These are phyloP conservation scores for Caracal caracal DNA, from an alignment of 2,113 vertebrate genomes.

Conservation along the genomic window DNA sequence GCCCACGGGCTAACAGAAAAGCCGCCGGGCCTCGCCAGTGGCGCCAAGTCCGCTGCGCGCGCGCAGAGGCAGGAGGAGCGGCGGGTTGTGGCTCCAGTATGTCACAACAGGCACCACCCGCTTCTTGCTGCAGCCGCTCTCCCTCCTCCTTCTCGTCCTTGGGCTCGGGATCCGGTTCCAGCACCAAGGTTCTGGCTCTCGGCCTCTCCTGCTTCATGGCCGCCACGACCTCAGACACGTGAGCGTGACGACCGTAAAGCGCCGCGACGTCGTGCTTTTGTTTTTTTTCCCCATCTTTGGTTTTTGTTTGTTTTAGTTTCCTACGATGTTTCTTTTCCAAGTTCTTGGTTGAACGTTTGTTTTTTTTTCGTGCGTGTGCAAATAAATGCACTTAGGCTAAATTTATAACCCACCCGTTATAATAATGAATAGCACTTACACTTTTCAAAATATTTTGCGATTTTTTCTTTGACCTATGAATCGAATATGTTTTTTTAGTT, in stretches of 20 bases:
- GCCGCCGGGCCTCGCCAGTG: conserved; percentile 85
- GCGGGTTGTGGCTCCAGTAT: conserved; percentile 86
- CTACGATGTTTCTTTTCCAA: neutral
- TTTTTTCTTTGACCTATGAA: neutral
- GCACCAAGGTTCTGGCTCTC: rapidly evolving
- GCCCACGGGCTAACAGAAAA: conserved; percentile 88
- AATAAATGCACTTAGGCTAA: neutral
- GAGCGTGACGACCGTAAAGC: neutral
- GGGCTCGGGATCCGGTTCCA: rapidly evolving
- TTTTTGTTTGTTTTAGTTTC: neutral
- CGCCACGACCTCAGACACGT: rapidly evolving
- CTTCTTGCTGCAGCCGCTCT: neutral
- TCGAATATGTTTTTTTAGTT: neutral
- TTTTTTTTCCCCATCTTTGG: neutral
- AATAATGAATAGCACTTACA: neutral
- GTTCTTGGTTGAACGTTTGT: neutral
- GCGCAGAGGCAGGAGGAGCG: conserved; percentile 84
- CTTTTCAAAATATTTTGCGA: neutral
- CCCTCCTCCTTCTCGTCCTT: neutral
- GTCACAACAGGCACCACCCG: conserved; percentile 83
- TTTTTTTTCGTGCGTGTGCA: neutral
- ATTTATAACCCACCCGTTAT: neutral
- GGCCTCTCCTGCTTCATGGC: rapidly evolving
- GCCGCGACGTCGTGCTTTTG: neutral
- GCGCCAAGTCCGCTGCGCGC: conserved; percentile 84